These are phyloP conservation scores for Nyctalus aviator DNA, from an alignment of 2,797 vertebrate genomes.

Conservation along the genomic window DNA sequence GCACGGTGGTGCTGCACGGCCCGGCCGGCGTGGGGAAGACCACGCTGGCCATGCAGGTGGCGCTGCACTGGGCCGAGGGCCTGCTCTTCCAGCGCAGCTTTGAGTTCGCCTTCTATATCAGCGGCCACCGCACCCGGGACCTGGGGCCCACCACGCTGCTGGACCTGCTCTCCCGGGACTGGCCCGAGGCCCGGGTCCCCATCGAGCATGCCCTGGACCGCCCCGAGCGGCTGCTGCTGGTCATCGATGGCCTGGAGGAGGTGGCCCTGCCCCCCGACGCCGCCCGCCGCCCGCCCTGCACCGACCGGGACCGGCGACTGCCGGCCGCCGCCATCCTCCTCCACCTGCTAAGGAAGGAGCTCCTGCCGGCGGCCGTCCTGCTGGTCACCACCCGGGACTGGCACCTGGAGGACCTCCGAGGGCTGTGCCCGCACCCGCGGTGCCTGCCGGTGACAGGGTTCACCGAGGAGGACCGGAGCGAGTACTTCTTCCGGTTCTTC, in stretches of 20 bases:
- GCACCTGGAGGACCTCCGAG: neutral
- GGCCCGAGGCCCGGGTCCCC: neutral
- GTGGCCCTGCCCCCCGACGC: neutral
- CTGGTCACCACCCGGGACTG: neutral
- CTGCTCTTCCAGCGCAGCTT: slow-evolving; percentile 52
- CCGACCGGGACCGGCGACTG: neutral
- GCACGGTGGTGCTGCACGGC: slow-evolving; percentile 70
- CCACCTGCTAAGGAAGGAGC: slow-evolving; percentile 15
- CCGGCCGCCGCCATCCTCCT: neutral
- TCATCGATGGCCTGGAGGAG: slow-evolving; percentile 60
- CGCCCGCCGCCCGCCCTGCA: rapidly evolving
- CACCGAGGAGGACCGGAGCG: slow-evolving; percentile 11
- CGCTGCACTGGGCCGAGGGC: slow-evolving; percentile 74
- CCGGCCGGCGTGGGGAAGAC: slow-evolving; percentile 82
- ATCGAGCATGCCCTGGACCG: neutral
- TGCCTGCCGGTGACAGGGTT: neutral
- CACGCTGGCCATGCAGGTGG: slow-evolving; percentile 11
- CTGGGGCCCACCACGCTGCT: neutral
- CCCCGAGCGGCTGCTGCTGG: slow-evolving; percentile 49
- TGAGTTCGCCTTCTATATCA: slow-evolving; percentile 18
- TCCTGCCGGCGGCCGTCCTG: neutral
- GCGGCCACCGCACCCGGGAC: neutral
- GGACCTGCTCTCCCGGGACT: slow-evolving; percentile 48
- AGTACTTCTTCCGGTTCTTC: slow-evolving; percentile 60
- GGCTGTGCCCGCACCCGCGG: neutral